Conservation (phyloP, 1,140 invertebrate genomes). For the Cylas formicarius region DNA sequence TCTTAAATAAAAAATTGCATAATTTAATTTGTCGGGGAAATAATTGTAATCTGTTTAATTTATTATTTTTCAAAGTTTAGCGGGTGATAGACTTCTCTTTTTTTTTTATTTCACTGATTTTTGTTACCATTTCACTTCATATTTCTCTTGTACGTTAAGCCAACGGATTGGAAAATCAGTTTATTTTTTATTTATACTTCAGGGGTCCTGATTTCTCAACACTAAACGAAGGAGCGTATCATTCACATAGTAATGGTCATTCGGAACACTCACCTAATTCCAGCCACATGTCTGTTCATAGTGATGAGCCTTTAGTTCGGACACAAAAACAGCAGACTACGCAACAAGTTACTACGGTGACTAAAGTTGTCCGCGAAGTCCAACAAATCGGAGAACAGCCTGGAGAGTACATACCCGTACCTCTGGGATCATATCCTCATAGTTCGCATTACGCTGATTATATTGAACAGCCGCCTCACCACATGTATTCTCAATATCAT, state of each 20-base stretch:
- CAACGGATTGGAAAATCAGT: no score
- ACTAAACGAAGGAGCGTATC: conserved; percentile 38
- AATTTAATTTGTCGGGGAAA: no score
- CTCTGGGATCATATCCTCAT: conserved; percentile 39
- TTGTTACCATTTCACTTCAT: no score
- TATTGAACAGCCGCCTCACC: conserved; percentile 41
- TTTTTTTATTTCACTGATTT: no score
- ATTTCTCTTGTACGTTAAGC: no score
- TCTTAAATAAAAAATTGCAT: no score
- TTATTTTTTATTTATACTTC: no score
- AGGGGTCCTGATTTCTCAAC: conserved; percentile 36
- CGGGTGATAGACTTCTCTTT: no score
- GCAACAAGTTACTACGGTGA: conserved; percentile 50
- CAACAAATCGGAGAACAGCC: conserved; percentile 51
- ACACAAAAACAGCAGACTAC: conserved; percentile 46
- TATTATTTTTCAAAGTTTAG: no score
- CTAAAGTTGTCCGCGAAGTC: conserved; percentile 51
- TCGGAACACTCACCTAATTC: conserved; percentile 46
- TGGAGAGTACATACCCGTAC: conserved; percentile 45
- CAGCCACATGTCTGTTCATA: conserved; percentile 45
- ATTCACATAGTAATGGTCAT: conserved; percentile 45
- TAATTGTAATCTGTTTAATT: no score
- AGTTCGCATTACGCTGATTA: conserved; percentile 41
- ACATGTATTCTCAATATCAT: conserved; percentile 44
- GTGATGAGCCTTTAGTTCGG: conserved; percentile 43